Percentiles rank a stretch among this genome's conserved stretches.
phyloP scores from a whole-genome alignment of 2,888 invertebrate genomes.

The Coleophora flavipennella region DNA sequence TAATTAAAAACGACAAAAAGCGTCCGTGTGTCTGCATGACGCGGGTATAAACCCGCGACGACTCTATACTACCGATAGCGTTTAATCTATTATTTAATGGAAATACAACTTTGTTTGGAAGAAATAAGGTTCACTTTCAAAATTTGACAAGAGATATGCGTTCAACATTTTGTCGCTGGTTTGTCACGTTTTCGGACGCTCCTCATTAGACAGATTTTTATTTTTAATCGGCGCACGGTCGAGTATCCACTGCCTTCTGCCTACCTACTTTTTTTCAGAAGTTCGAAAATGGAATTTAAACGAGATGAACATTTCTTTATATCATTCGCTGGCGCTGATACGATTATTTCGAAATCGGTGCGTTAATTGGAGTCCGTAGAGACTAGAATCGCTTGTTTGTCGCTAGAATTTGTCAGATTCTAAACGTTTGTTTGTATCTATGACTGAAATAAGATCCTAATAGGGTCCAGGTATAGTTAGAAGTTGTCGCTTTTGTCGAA shows the following conservation, averaged over 20 bases:
- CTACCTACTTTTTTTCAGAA: conserved; percentile 27
- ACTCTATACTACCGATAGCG: conserved; percentile 53
- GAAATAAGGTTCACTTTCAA: conserved; percentile 21
- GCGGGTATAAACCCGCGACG: conserved; percentile 58
- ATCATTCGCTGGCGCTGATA: conserved; percentile 27
- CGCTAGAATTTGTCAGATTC: conserved; percentile 39
- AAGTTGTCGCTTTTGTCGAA: conserved; percentile 12
- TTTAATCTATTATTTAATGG: conserved; percentile 23
- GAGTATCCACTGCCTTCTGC: conserved; percentile 30
- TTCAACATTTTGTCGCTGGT: conserved; percentile 61
- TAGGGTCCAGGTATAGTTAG: conserved; percentile 1
- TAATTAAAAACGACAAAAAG: conserved; percentile 69
- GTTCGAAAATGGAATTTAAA: conserved; percentile 60
- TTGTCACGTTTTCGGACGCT: conserved; percentile 49
- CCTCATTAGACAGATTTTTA: conserved; percentile 55
- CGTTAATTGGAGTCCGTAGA: conserved; percentile 42
- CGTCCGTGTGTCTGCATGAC: conserved; percentile 61
- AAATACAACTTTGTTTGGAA: conserved; percentile 26
- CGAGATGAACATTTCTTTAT: conserved; percentile 56
- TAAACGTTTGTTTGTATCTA: conserved; percentile 29
- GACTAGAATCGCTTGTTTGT: conserved; percentile 38
- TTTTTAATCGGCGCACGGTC: conserved; percentile 42
- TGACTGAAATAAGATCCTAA: conserved; percentile 32
- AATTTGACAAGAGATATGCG: conserved; percentile 30
- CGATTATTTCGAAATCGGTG: conserved; percentile 33